Evolutionary conservation across 2,113 vertebrate species (phyloP).

Genomic region (Atherinomorus stipes): DNA sequence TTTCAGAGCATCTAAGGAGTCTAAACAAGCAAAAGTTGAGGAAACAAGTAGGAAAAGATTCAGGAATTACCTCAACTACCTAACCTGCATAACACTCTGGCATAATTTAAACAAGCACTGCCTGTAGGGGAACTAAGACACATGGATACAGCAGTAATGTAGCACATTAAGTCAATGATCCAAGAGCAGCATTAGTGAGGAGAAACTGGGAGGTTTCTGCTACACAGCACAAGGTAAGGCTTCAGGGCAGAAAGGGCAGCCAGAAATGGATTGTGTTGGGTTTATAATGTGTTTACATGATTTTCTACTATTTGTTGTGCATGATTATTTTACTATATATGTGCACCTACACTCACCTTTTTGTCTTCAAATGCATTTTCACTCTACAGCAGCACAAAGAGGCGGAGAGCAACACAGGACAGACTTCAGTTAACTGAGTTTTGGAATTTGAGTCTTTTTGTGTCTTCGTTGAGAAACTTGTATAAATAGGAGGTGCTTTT

Average conservation of each 20-base stretch:
- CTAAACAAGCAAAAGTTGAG: conserved; percentile 8
- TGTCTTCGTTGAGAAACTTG: background rate
- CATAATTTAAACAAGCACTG: conserved; percentile 42
- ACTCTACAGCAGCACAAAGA: conserved; percentile 33
- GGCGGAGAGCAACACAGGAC: conserved; percentile 24
- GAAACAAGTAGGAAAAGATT: conserved; percentile 8
- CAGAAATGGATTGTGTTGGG: conserved; percentile 13
- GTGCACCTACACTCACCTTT: conserved; percentile 57
- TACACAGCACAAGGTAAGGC: conserved; percentile 17
- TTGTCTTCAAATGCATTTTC: conserved; percentile 45
- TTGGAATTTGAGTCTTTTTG: background rate
- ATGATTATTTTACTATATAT: conserved; percentile 6
- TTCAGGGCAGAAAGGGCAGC: conserved; percentile 30
- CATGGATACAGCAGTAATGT: conserved; percentile 29
- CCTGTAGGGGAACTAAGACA: conserved; percentile 18
- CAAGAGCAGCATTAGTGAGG: conserved; percentile 36
- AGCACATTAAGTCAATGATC: conserved; percentile 67
- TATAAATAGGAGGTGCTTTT: background rate
- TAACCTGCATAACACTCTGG: background rate
- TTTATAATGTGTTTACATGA: conserved; percentile 11
- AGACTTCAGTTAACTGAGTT: conserved; percentile 20
- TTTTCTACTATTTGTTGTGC: background rate
- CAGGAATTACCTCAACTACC: conserved; percentile 9
- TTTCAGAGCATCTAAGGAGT: too few species aligned
- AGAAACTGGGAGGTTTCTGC: conserved; percentile 15